These are phyloP conservation scores for Micrasema minimum DNA, from an alignment of 1,140 invertebrate genomes.

Conservation along the genomic window DNA sequence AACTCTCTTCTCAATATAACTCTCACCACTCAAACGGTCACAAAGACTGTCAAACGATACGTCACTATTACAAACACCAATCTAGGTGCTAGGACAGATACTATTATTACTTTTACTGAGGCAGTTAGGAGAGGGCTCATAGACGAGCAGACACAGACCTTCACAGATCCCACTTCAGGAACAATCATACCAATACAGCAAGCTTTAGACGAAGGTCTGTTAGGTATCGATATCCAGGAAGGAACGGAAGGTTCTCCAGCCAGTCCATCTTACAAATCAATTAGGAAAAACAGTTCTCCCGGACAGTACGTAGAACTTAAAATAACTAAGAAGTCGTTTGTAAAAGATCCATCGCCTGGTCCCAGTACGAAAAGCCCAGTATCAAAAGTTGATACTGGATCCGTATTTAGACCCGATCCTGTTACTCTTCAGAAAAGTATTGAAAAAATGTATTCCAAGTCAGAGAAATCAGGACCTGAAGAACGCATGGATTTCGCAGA, in stretches of 20 bases:
- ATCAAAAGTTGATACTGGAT: conserved; percentile 56
- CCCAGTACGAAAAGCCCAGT: conserved; percentile 58
- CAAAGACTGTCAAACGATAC: conserved; percentile 82
- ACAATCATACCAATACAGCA: conserved; percentile 83
- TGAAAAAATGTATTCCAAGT: conserved; percentile 54
- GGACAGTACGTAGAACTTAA: conserved; percentile 65
- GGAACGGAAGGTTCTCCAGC: conserved; percentile 39
- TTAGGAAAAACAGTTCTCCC: conserved; percentile 61
- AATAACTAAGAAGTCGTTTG: conserved; percentile 66
- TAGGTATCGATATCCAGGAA: conserved; percentile 72
- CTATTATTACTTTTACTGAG: conserved; percentile 79
- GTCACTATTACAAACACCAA: conserved; percentile 77
- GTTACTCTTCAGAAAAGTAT: conserved; percentile 53
- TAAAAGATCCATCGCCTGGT: conserved; percentile 58
- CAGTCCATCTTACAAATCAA: conserved; percentile 49
- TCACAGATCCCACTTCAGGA: conserved; percentile 81
- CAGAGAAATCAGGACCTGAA: conserved; percentile 22
- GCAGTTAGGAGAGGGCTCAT: conserved; percentile 82
- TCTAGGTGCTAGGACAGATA: conserved; percentile 69
- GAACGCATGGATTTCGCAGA: conserved; percentile 36
- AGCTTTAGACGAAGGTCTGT: conserved; percentile 78
- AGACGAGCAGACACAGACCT: conserved; percentile 81
- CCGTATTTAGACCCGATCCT: conserved; percentile 59
- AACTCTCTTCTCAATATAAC: conserved; percentile 87
- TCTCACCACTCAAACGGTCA: conserved; percentile 85